Evolutionary conservation across 2,797 vertebrate genomes (phyloP).

Genomic region (Kryptolebias ocellatus): DNA sequence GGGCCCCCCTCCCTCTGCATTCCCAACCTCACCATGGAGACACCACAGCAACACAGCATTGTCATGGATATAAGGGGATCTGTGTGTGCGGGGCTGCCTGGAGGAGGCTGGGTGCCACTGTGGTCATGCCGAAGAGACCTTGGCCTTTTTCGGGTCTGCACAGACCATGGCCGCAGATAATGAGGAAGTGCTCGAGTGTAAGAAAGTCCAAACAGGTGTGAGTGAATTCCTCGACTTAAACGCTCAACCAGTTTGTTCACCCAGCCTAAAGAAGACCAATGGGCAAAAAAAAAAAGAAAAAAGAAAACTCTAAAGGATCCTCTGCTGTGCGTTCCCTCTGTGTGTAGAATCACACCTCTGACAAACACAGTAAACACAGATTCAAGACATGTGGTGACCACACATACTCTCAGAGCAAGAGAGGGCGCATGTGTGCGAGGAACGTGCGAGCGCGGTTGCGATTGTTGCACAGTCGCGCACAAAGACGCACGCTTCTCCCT

Average conservation of each 20-base stretch:
- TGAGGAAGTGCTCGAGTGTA: conserved; percentile 38
- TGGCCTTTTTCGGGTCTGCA: conserved; percentile 67
- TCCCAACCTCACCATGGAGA: conserved; percentile 91
- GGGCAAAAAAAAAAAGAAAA: conserved; percentile 17
- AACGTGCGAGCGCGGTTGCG: conserved; percentile 22
- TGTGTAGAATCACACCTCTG: conserved; percentile 31
- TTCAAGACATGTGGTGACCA: conserved; percentile 39
- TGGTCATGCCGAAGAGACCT: conserved; percentile 68
- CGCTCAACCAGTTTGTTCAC: conserved; percentile 1
- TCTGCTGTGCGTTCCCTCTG: conserved; percentile 11
- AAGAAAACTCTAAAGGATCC: background rate
- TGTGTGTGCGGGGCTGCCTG: conserved; percentile 55
- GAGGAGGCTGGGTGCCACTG: conserved; percentile 70
- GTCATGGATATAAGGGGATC: conserved; percentile 95
- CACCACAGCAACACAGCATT: conserved; percentile 88
- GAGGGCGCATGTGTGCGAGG: conserved; percentile 29
- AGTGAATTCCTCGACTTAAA: conserved; percentile 32
- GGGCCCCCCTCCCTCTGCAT: conserved; percentile 76
- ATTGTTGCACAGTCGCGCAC: conserved; percentile 39
- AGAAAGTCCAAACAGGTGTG: conserved; percentile 46
- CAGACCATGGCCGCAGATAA: conserved; percentile 47
- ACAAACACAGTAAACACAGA: conserved; percentile 49
- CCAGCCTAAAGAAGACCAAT: conserved; percentile 12
- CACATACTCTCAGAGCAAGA: conserved; percentile 8
- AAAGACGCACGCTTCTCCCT: conserved; percentile 64